These are phyloP conservation scores for Schizotus pectinicornis DNA, from an alignment of 2,888 invertebrate species.

Conservation along the genomic window DNA sequence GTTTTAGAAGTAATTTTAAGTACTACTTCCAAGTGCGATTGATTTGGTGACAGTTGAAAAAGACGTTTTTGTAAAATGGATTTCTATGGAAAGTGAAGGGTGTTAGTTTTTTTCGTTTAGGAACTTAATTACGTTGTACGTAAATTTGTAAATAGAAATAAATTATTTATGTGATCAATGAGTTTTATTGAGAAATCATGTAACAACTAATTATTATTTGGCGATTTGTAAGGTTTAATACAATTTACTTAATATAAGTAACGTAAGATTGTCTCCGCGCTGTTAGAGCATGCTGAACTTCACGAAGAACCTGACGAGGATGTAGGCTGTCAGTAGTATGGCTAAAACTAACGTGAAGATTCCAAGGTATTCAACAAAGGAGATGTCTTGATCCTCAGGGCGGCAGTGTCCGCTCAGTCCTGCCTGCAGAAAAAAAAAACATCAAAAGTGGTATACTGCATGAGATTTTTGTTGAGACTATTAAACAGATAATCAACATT, in stretches of 20 bases:
- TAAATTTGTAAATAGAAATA: not conserved
- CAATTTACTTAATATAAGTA: constrained; percentile 21
- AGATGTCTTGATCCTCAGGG: constrained; percentile 54
- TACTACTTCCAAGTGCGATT: not conserved
- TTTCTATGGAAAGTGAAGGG: no score
- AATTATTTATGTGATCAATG: not conserved
- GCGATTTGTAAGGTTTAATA: constrained; percentile 4
- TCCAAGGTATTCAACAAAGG: constrained; percentile 52
- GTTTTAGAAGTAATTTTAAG: not conserved
- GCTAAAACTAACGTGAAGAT: constrained; percentile 50
- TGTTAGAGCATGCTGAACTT: constrained; percentile 30
- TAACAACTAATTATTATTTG: not conserved
- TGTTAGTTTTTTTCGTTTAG: not conserved
- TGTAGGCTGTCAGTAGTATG: constrained; percentile 51
- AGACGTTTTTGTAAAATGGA: not conserved
- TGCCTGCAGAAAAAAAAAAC: constrained; percentile 49
- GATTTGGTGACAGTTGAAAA: constrained; percentile 2
- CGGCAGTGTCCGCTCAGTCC: constrained; percentile 56
- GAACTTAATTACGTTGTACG: not conserved
- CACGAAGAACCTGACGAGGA: constrained; percentile 47
- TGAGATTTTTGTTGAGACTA: no score
- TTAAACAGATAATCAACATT: no score
- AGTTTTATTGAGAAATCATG: not conserved
- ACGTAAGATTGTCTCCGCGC: not conserved
- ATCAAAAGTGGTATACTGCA: not conserved